Evolutionary conservation across 2,888 invertebrate genomes (phyloP), one percentile per base, ranked within the genome.

Genomic region (Tortrix viridana): DNA sequence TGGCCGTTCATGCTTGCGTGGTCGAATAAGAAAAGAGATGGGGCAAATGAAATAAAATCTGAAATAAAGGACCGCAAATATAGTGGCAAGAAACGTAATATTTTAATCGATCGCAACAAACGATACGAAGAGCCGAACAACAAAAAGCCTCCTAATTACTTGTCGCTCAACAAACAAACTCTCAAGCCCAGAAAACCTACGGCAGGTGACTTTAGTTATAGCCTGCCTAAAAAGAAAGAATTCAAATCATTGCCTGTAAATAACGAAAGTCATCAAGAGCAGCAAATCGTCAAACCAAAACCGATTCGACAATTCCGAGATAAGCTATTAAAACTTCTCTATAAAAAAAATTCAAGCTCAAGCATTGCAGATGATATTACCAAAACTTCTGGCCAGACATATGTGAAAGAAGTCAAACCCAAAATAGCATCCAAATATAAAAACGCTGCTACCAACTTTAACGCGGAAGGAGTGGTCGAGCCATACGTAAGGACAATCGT

Each of bases 1-100:
- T 89, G 89, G 89, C 90, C 89, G 19, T 90, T 82, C 71, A 90
- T 90, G 90, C 44, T 70, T 18, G 73, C 77, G 20, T 89, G 90
- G 89, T 66, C 65, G 60, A 63, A 65, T 41, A 48, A 71, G 57
- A 18, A 54, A 23, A 64, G 64, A 38, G 48, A 9, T n/a, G n/a
- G n/a, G n/a, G n/a, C n/a, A n/a, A n/a, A n/a, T 16, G 22, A 41
- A n/a, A 19, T 23, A n/a, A 48, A 46, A 26, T 20, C n/a, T 14
- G 20, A 62, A 20, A 5, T 2, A 18, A 26, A 19, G 19, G 32
- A 20, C 23, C 12, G 5, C 12, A 44, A 16, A 14, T 7, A 7
- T 26, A 6, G 18, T 55, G 14, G 19, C 9, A 47, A 22, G 16
- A 47, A 12, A 56, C 47, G 55, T 5, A n/a, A 20, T 20, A 37